Evolutionary conservation across 37 sponge, comb jelly and placozoan species (phyloP).

Genomic region (Tethya wilhelma): DNA sequence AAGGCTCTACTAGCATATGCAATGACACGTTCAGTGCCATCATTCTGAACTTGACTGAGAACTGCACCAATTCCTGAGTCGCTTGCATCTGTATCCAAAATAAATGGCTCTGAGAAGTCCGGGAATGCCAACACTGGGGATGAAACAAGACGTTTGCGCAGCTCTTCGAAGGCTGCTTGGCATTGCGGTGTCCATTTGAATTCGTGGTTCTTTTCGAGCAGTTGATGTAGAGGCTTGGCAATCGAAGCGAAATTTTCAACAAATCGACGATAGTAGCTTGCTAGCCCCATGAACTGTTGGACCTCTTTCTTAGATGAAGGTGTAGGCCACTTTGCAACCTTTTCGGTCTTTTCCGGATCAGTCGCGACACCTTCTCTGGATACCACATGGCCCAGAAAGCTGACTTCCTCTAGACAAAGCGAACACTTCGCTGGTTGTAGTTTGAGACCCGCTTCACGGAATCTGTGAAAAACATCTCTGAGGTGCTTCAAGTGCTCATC

Average conservation of each 20-base stretch:
- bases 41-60: conserved; percentile 25
- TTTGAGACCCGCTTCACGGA: conserved; percentile 24
- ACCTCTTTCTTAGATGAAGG: conserved; percentile 14
- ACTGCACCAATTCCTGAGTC: conserved; percentile 39
- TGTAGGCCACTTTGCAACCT: conserved; percentile 29
- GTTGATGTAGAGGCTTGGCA: conserved; percentile 43
- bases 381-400: conserved; percentile 39
- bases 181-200: conserved; percentile 37
- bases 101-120: conserved; percentile 9
- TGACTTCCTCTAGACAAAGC: neutral
- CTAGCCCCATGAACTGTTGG: conserved; percentile 42
- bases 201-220: conserved; percentile 7
- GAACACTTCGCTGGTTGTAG: conserved; percentile 7
- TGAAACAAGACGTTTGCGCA: neutral
- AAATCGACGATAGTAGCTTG: conserved; percentile 23
- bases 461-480: conserved; percentile 11
- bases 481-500: conserved; percentile 21
- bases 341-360: conserved; percentile 21
- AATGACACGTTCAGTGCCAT: conserved; percentile 30
- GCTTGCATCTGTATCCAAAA: conserved; percentile 59
- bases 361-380: conserved; percentile 19
- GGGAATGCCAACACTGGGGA: conserved; percentile 31
- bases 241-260: conserved; percentile 5
- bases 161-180: conserved; percentile 23
- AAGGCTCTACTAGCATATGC: conserved; percentile 17